A percentile compares a stretch with the other conserved stretches of the same genome.
phyloP scores from a whole-genome alignment of 2,888 invertebrate species.

The Lymantria dispar region DNA sequence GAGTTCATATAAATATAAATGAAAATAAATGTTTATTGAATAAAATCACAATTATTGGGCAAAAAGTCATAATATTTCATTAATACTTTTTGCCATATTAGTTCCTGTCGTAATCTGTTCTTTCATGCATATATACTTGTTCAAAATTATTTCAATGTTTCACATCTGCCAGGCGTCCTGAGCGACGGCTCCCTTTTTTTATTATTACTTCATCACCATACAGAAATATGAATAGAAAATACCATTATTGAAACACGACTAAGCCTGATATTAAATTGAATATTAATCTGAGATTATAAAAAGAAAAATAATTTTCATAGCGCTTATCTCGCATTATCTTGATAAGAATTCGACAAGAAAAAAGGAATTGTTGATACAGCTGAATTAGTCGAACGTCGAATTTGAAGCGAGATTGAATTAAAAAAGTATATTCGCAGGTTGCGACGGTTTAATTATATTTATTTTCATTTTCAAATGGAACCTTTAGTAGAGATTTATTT shows the following conservation, averaged over 20 bases:
- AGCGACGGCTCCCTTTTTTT: too few species aligned
- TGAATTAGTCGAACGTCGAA: not conserved
- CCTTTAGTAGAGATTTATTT: not conserved
- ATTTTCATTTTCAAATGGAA: not conserved
- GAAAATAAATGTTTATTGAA: too few species aligned
- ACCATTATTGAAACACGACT: not conserved
- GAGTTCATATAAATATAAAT: too few species aligned
- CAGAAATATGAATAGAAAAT: too few species aligned
- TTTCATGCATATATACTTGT: too few species aligned
- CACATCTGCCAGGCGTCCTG: too few species aligned
- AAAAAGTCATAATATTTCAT: too few species aligned
- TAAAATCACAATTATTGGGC: too few species aligned
- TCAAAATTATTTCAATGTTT: too few species aligned
- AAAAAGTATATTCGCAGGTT: not conserved
- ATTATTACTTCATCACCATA: too few species aligned
- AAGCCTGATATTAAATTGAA: constrained; percentile 2
- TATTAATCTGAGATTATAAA: constrained; percentile 3
- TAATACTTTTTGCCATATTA: too few species aligned
- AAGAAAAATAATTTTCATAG: constrained; percentile 3
- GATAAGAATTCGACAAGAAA: constrained; percentile 1
- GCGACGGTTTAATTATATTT: not conserved
- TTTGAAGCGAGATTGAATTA: not conserved
- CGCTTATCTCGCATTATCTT: not conserved
- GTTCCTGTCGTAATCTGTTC: too few species aligned
- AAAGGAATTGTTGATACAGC: constrained; percentile 1